These are phyloP conservation scores for Dermolepida albohirtum DNA, from an alignment of 2,888 invertebrate species.

Conservation along the genomic window DNA sequence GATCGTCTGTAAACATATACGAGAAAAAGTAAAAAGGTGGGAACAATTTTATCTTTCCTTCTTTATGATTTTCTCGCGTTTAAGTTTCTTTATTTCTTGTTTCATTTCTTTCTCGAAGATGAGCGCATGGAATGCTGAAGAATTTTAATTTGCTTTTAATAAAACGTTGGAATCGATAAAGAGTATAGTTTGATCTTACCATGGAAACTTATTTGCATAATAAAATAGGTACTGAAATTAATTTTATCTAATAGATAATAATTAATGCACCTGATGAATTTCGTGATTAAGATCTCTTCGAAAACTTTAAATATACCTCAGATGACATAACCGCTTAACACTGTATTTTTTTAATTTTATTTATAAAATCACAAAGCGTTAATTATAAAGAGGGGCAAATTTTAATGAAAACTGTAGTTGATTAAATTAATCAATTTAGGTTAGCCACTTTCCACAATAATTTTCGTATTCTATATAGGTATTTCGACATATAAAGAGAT, in stretches of 20 bases:
- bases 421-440: too few relatives aligned
- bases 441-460: too few relatives aligned
- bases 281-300: too few relatives aligned
- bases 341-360: too few relatives aligned
- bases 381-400: too few relatives aligned
- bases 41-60: conserved; percentile 23
- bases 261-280: neutral
- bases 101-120: conserved; percentile 8
- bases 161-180: conserved; percentile 22
- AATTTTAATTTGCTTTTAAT: conserved; percentile 38
- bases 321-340: too few relatives aligned
- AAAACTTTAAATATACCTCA: too few relatives aligned
- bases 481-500: too few relatives aligned
- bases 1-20: conserved; percentile 29
- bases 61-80: conserved; percentile 20
- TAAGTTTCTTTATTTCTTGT: neutral
- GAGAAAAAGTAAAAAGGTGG: conserved; percentile 30
- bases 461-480: too few relatives aligned
- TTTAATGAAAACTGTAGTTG: too few relatives aligned
- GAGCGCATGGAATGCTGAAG: conserved; percentile 23
- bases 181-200: conserved; percentile 9
- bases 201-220: conserved; percentile 22
- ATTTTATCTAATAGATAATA: too few relatives aligned
- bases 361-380: too few relatives aligned
- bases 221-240: conserved; percentile 25